Evolutionary conservation across 2,888 invertebrate genomes (phyloP), one percentile per base, ranked within the genome.

Genomic region (Polymixis lichenea): DNA sequence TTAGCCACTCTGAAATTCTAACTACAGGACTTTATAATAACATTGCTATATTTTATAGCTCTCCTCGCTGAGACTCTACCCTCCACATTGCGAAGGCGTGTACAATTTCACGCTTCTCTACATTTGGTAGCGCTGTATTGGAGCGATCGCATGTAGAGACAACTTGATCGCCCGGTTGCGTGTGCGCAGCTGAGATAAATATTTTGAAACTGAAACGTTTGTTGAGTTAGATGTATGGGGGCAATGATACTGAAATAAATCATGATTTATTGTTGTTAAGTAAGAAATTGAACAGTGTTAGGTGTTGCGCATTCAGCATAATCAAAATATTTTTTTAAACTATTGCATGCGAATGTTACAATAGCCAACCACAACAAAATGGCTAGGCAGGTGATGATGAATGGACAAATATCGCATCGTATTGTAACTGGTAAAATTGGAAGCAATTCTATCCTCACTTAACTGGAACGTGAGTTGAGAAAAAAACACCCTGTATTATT

Each of bases 21-120:
- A 43, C 6, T 43, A 11, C 22, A 32, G n/a, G 22, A 9, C 6
- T 22, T 4, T 62, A 62, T 15, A n/a, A 43, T 7, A 11, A 17
- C 46, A 43, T 2, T 56, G 38, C 46, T 8, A 56, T 70, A 75
- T 64, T 9, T 2, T 51, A 80, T 75, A 25, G 78, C 86, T 46
- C 46, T 61, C 49, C 13, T 76, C 3, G 0, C 56, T 1, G 58
- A 25, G 46, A 0, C 55, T 43, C 32, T 15, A 51, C 53, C 81
- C n/a, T 38, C 9, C 1, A 69, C 68, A 86, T 90, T 91, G 89
- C 91, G 88, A 80, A 89, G 88, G 86, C 87, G 89, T 80, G 83
- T 85, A 86, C 87, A 89, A 92, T 92, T 92, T 92, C 90, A 92
- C 90, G 91, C 88, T 88, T 83, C 87, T 87, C 85, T 89, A 87